Evolutionary conservation across 2,888 invertebrate species (phyloP).

Genomic region (Pristionchus arcanus): DNA sequence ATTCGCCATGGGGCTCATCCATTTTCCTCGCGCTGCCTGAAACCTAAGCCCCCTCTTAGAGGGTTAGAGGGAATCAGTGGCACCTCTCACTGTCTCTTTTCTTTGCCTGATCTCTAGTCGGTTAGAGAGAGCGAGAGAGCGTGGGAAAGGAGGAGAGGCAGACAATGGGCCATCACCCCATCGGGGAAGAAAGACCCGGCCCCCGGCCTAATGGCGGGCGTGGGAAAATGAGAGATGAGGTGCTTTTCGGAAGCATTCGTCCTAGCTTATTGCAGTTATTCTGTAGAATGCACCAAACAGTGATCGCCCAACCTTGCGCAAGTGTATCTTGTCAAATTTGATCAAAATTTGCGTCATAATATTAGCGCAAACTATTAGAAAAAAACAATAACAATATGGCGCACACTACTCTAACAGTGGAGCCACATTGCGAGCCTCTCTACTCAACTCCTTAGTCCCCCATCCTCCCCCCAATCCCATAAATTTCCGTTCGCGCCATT

Average conservation of each 20-base stretch:
- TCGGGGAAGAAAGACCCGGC: not conserved
- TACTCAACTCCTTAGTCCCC: not conserved
- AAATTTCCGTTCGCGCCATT: constrained; percentile 44
- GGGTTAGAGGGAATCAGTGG: constrained; percentile 24
- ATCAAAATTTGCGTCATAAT: not conserved
- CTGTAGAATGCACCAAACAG: too few species aligned
- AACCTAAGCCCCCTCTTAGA: constrained; percentile 41
- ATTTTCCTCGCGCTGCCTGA: constrained; percentile 20
- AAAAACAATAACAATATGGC: too few species aligned
- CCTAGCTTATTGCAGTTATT: not conserved
- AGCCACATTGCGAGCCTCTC: too few species aligned
- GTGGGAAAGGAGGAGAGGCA: not conserved
- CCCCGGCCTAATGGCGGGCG: constrained; percentile 28
- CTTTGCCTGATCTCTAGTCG: not conserved
- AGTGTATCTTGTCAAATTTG: too few species aligned
- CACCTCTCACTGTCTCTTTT: not conserved
- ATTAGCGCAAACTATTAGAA: too few species aligned
- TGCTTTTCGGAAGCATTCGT: not conserved
- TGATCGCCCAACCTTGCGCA: too few species aligned
- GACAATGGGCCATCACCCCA: not conserved
- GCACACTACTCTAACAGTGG: too few species aligned
- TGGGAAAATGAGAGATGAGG: not conserved
- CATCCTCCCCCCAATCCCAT: not conserved
- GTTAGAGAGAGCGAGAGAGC: not conserved
- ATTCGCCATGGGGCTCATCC: not conserved